phyloP scores from a whole-genome alignment of 1,140 invertebrate species.

The Chrysomallon squamiferum region DNA sequence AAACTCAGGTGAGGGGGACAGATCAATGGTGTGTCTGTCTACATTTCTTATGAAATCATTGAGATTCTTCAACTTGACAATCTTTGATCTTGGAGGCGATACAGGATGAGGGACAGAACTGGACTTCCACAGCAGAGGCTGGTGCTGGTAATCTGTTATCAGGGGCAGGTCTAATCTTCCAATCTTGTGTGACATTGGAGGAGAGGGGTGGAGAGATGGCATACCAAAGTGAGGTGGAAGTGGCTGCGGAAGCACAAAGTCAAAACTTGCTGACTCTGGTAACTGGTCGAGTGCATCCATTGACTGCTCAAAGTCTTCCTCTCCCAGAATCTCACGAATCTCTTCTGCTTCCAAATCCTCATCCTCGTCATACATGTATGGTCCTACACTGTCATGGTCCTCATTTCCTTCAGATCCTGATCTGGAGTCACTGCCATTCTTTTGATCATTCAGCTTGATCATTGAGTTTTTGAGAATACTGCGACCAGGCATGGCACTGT shows the following conservation, averaged over 20 bases:
- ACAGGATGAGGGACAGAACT: conserved; percentile 22
- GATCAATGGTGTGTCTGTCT: conserved; percentile 50
- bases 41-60: conserved; percentile 46
- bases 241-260: conserved; percentile 50
- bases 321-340: conserved; percentile 50
- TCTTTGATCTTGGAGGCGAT: conserved; percentile 51
- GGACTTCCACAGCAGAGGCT: conserved; percentile 22
- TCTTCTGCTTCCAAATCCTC: conserved; percentile 53
- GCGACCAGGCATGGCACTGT: conserved; percentile 51
- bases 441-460: conserved; percentile 20
- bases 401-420: conserved; percentile 33
- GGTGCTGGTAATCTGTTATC: conserved; percentile 7
- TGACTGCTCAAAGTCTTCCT: conserved; percentile 35
- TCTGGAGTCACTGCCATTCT: conserved; percentile 25
- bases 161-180: conserved; percentile 13
- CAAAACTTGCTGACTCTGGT: conserved; percentile 53
- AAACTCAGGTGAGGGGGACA: conserved; percentile 53
- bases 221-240: conserved; percentile 34
- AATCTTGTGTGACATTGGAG: conserved; percentile 30
- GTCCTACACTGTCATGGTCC: conserved; percentile 45
- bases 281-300: conserved; percentile 52
- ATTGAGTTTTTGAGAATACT: conserved; percentile 51
- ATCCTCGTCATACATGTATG: conserved; percentile 46
- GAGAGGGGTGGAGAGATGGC: conserved; percentile 29
- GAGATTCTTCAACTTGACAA: conserved; percentile 48